Evolutionary conservation across 2,888 invertebrate genomes (phyloP).

Genomic region (Zhuqinia jingwanae): DNA sequence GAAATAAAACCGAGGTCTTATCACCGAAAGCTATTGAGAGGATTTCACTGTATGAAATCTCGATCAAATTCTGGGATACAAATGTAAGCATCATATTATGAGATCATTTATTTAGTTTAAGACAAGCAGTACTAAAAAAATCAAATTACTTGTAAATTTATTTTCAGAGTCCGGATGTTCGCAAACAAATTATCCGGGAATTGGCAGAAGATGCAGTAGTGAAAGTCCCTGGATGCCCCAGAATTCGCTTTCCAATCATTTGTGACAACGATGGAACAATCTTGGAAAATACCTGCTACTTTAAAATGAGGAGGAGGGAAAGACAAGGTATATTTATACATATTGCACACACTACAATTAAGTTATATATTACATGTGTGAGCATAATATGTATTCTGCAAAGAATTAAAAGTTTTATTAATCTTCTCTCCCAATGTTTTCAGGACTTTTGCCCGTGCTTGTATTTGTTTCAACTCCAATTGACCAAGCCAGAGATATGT

Average conservation of each 20-base stretch:
- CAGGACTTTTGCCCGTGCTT: conserved; percentile 5
- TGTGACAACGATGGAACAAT: conserved; percentile 42
- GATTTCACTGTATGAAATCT: background rate
- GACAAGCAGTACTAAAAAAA: no score
- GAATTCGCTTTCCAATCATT: conserved; percentile 60
- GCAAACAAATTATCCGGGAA: conserved; percentile 17
- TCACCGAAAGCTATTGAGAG: conserved; percentile 42
- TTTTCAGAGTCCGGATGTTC: conserved; percentile 28
- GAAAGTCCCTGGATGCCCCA: conserved; percentile 56
- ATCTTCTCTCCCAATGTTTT: no score
- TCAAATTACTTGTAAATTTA: background rate
- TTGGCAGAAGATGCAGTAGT: conserved; percentile 17
- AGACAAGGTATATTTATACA: conserved; percentile 40
- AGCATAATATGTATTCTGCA: background rate
- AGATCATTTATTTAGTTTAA: background rate
- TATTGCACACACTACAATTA: no score
- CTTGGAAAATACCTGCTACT: conserved; percentile 61
- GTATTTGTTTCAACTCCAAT: conserved; percentile 27
- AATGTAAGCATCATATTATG: conserved; percentile 13
- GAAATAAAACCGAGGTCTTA: conserved; percentile 34
- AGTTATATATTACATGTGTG: background rate
- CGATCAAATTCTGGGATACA: conserved; percentile 60
- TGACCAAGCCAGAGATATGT: conserved; percentile 43
- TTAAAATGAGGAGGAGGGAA: conserved; percentile 51
- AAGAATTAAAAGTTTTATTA: no score